These are phyloP conservation scores for Hippolais icterina DNA, from an alignment of 2,113 vertebrate genomes.

Conservation along the genomic window DNA sequence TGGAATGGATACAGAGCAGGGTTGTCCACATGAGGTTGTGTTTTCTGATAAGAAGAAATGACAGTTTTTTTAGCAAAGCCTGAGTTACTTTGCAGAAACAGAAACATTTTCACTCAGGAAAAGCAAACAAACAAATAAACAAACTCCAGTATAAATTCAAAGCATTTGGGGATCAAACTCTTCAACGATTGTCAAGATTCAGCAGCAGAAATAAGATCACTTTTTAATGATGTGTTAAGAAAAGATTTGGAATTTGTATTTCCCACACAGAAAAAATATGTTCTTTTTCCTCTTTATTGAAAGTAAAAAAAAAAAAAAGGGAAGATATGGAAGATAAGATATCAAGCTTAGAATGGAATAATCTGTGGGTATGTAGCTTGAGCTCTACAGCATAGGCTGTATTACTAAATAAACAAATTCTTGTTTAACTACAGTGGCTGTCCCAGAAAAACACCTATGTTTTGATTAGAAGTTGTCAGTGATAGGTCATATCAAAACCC, in stretches of 20 bases:
- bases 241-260: background rate
- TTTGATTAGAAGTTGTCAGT: background rate
- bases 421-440: background rate
- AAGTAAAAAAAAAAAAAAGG: background rate
- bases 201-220: background rate
- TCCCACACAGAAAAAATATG: background rate
- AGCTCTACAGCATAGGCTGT: background rate
- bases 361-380: background rate
- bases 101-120: background rate
- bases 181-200: background rate
- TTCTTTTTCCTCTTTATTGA: background rate
- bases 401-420: background rate
- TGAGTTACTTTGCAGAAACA: background rate
- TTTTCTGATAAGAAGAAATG: conserved; percentile 9
- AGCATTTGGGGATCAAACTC: background rate
- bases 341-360: background rate
- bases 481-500: background rate
- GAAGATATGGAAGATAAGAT: background rate
- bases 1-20: background rate
- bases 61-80: background rate
- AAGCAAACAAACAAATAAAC: background rate
- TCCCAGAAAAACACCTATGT: background rate
- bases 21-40: background rate
- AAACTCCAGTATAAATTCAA: background rate
- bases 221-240: background rate